Conservation (phyloP, 2,797 vertebrate genomes). For the Catostomus latipinnis region DNA sequence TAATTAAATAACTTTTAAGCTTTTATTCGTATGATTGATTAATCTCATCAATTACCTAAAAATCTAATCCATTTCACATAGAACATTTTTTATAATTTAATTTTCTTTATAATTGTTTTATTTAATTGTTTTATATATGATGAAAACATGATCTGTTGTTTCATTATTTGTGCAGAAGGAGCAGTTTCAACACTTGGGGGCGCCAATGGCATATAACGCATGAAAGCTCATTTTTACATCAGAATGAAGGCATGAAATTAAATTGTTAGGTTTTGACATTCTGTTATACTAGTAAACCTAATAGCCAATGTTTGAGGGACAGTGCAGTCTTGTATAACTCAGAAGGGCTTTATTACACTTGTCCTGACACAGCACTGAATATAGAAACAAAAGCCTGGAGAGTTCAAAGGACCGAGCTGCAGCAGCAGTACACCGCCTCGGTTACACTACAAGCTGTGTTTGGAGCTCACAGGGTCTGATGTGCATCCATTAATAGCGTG, state of each 20-base stretch:
- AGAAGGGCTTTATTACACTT: constrained; percentile 23
- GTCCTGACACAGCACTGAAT: constrained; percentile 43
- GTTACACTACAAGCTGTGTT: constrained; percentile 8
- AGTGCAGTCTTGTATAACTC: constrained; percentile 25
- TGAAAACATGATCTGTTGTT: too few relatives aligned
- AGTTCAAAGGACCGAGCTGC: constrained; percentile 57
- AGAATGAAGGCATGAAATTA: not conserved
- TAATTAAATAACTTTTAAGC: too few relatives aligned
- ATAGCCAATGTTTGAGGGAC: not conserved
- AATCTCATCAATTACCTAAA: not conserved
- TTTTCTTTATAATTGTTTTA: too few relatives aligned
- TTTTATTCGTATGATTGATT: too few relatives aligned
- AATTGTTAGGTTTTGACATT: not conserved
- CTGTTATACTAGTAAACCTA: not conserved
- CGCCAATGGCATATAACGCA: not conserved
- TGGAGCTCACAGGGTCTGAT: constrained; percentile 31
- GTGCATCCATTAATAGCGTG: constrained; percentile 51
- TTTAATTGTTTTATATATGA: too few relatives aligned
- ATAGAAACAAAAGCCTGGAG: constrained; percentile 53
- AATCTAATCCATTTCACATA: too few relatives aligned
- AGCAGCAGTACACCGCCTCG: constrained; percentile 22
- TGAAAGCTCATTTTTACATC: not conserved
- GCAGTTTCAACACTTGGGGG: constrained; percentile 3
- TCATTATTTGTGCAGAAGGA: too few relatives aligned
- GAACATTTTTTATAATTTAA: too few relatives aligned